Evolutionary conservation across 2,888 invertebrate species (phyloP).

Genomic region (Tryphoninae sp.): DNA sequence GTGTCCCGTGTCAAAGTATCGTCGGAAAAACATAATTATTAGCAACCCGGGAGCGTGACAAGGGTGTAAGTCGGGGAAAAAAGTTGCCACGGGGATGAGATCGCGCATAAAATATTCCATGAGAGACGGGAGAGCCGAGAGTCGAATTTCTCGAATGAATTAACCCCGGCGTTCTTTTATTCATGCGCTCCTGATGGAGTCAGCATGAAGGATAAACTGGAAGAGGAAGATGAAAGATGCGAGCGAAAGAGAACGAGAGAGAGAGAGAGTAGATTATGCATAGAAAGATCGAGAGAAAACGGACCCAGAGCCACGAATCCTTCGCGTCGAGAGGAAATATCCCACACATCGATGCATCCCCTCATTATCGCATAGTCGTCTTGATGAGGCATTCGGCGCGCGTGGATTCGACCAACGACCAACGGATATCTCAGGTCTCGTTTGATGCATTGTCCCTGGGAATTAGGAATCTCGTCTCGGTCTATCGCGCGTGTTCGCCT

Average conservation of each 20-base stretch:
- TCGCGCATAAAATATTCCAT: constrained; percentile 21
- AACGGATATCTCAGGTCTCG: constrained; percentile 25
- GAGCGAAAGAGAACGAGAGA: constrained; percentile 8
- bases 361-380: constrained; percentile 68
- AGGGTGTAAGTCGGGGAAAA: not conserved
- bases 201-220: constrained; percentile 51
- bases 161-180: constrained; percentile 59
- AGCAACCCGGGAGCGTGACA: constrained; percentile 19
- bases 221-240: constrained; percentile 50
- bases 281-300: constrained; percentile 17
- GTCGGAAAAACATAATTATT: constrained; percentile 37
- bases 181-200: constrained; percentile 50
- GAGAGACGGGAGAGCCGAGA: constrained; percentile 16
- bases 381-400: constrained; percentile 71
- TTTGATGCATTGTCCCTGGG: constrained; percentile 74
- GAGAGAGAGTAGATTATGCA: constrained; percentile 26
- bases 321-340: constrained; percentile 16
- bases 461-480: constrained; percentile 67
- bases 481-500: constrained; percentile 50
- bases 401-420: constrained; percentile 24
- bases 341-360: constrained; percentile 7
- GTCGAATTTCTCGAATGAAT: constrained; percentile 53
- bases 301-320: constrained; percentile 19
- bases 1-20: constrained; percentile 27
- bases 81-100: constrained; percentile 1